Percentiles rank a stretch among this genome's conserved stretches.
Evolutionary conservation across 1,140 invertebrate genomes (phyloP).

Genomic region (Pachypeltis micranthus): DNA sequence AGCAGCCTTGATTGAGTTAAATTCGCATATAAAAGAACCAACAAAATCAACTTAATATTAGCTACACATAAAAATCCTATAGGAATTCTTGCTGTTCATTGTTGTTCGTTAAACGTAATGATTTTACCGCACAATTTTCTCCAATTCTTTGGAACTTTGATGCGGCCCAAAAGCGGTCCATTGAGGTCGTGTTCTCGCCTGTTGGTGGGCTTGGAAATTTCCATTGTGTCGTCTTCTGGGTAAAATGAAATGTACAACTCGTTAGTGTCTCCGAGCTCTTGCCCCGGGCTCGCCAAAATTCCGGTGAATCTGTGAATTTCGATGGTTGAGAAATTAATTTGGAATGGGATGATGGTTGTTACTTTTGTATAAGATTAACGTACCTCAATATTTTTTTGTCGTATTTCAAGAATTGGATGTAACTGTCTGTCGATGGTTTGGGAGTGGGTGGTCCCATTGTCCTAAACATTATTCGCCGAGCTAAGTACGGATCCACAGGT

Average conservation of each 20-base stretch:
- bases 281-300: conserved; percentile 60
- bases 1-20: too few relatives aligned
- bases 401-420: conserved; percentile 53
- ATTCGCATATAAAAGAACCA: too few relatives aligned
- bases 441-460: conserved; percentile 25
- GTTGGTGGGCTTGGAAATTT: conserved; percentile 56
- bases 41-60: too few relatives aligned
- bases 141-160: conserved; percentile 65
- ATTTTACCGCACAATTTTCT: conserved; percentile 46
- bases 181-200: neutral
- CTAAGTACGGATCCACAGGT: conserved; percentile 56
- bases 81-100: neutral
- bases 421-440: conserved; percentile 38
- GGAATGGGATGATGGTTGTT: too few relatives aligned
- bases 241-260: conserved; percentile 59
- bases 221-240: conserved; percentile 64
- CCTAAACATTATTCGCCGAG: conserved; percentile 25
- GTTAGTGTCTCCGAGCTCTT: conserved; percentile 46
- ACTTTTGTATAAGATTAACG: conserved; percentile 20
- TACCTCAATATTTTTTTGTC: conserved; percentile 57
- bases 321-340: too few relatives aligned
- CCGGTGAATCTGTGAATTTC: conserved; percentile 63
- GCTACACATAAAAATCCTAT: too few relatives aligned
- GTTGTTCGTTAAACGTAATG: neutral
- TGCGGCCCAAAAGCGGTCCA: neutral